Conservation (phyloP, 2,113 vertebrate species). For the Thunnus maccoyii region DNA sequence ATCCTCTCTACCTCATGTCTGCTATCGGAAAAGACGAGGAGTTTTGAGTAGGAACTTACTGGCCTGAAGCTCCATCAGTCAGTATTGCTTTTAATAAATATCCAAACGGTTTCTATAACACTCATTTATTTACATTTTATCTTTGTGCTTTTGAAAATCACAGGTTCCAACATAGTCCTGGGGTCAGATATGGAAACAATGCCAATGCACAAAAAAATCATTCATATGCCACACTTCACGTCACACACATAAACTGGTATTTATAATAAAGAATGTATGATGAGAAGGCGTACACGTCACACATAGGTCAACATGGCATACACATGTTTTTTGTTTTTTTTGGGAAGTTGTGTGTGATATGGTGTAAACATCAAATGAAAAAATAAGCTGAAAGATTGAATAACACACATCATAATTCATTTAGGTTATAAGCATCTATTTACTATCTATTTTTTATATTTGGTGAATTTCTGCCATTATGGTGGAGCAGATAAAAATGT, state of each 20-base stretch:
- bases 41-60: slow-evolving; percentile 1
- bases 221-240: not conserved
- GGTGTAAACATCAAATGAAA: not conserved
- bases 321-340: not conserved
- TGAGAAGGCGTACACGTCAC: not conserved
- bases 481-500: not conserved
- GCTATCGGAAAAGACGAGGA: slow-evolving; percentile 3
- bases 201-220: not conserved
- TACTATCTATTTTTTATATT: not conserved
- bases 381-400: not conserved
- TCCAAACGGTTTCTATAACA: not conserved
- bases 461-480: not conserved
- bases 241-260: not conserved
- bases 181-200: not conserved
- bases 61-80: not conserved
- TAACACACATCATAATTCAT: not conserved
- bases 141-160: not conserved
- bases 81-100: not conserved
- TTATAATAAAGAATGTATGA: not conserved
- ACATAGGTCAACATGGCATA: not conserved
- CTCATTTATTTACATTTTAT: not conserved
- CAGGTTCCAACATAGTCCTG: not conserved
- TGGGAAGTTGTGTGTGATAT: not conserved
- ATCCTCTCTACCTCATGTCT: slow-evolving; percentile 26
- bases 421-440: not conserved